Evolutionary conservation across 1,140 invertebrate species (phyloP).

Genomic region (Bacillus rossius): DNA sequence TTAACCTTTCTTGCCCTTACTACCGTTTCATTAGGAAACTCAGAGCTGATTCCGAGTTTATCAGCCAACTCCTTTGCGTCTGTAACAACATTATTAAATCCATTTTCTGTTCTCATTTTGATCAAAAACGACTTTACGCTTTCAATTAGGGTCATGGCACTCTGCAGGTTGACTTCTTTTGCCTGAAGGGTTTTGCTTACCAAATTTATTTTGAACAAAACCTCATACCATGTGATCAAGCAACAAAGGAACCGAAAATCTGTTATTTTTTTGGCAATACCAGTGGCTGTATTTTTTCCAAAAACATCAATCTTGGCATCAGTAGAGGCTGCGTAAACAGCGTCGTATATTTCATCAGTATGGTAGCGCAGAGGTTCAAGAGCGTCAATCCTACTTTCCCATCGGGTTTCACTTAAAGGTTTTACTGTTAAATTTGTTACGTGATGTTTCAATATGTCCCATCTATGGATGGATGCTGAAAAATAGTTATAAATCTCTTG

Average conservation of each 20-base stretch:
- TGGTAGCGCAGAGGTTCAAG: too few species aligned
- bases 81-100: conserved; percentile 8
- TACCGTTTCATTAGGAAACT: conserved; percentile 6
- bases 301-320: not conserved
- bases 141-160: too few species aligned
- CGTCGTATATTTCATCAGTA: too few species aligned
- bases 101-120: conserved; percentile 9
- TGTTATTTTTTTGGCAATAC: conserved; percentile 6
- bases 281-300: not conserved
- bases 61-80: conserved; percentile 7
- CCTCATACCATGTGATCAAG: conserved; percentile 10
- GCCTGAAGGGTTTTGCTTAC: conserved; percentile 11
- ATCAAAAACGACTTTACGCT: conserved; percentile 1
- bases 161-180: not conserved
- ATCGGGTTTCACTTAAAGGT: conserved; percentile 25
- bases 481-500: conserved; percentile 25
- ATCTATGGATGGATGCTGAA: conserved; percentile 21
- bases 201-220: conserved; percentile 13
- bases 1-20: not conserved
- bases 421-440: conserved; percentile 21
- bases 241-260: conserved; percentile 9
- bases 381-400: conserved; percentile 21
- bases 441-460: conserved; percentile 23
- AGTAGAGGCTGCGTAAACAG: too few species aligned
- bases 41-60: conserved; percentile 9